Conservation (phyloP, 2,797 vertebrate genomes). For the Melanotaenia nigrans region DNA sequence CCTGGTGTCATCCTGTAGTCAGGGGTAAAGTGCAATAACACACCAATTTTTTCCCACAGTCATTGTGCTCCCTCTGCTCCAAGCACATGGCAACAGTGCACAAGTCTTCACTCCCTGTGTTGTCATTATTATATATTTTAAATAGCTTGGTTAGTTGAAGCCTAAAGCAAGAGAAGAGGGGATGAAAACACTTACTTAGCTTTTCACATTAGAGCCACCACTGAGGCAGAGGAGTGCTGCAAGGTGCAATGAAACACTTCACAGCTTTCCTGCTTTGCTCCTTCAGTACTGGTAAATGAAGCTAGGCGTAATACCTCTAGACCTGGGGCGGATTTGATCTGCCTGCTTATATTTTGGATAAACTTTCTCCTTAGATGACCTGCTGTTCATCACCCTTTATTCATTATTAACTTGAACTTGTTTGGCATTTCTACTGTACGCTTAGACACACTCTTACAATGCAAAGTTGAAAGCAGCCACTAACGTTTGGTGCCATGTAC, state of each 20-base stretch:
- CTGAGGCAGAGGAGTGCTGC: slow-evolving; percentile 49
- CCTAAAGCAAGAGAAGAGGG: slow-evolving; percentile 34
- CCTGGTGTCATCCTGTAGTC: slow-evolving; percentile 13
- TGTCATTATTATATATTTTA: slow-evolving; percentile 19
- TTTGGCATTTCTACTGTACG: neutral
- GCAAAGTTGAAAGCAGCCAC: slow-evolving; percentile 12
- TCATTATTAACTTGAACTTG: slow-evolving; percentile 1
- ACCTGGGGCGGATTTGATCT: slow-evolving; percentile 38
- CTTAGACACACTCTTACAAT: neutral
- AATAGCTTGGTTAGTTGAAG: slow-evolving; percentile 14
- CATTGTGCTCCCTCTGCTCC: slow-evolving; percentile 16
- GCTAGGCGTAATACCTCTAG: slow-evolving; percentile 36
- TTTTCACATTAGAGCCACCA: slow-evolving; percentile 56
- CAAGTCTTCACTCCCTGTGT: slow-evolving; percentile 4
- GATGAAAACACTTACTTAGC: slow-evolving; percentile 67
- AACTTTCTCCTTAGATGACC: slow-evolving; percentile 40
- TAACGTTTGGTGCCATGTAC: slow-evolving; percentile 24
- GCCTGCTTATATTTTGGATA: slow-evolving; percentile 25
- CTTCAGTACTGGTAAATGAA: slow-evolving; percentile 40
- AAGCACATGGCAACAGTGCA: slow-evolving; percentile 27
- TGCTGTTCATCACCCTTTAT: neutral
- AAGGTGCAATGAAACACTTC: slow-evolving; percentile 61
- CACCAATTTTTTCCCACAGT: slow-evolving; percentile 18
- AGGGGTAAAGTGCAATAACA: slow-evolving; percentile 18
- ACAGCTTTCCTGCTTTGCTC: slow-evolving; percentile 36